Base-by-base conservation (phyloP, 2,113 vertebrate species). In the Entosphenus tridentatus region DNA sequence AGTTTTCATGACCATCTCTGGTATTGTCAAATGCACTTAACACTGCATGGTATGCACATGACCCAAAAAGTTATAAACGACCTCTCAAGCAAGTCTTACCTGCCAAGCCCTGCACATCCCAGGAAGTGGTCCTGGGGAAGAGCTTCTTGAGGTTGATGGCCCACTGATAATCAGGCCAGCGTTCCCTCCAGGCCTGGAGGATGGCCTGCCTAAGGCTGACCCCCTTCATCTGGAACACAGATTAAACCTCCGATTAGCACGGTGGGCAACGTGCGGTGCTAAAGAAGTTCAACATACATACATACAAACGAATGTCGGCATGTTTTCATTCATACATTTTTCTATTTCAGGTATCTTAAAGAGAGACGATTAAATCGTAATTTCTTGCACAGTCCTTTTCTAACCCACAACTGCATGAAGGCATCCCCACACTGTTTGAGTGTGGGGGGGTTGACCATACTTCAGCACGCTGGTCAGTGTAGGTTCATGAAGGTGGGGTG, bases 121-220 rank as follows among this genome's bases (percentile, higher is more conserved):
- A 96, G 12, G 89, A 88, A 17, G 87, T 83, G 76, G 89, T 91
- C 55, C 90, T 92, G 2, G 91, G 89, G 56, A 90, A 95, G 77
- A 93, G 92, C 68, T 82, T 87, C 79, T 96, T 96, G 78, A 97
- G 95, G 72, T 97, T 96, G 69, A 97, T 81, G 55, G 91, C 88
- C 91, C 91, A 97, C 8, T 95, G 92, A 58, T 88, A 93, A 74
- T 95, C 91, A 73, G 84, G 93, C 91, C 90, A 96, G 4, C 93
- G 81, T 74, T 97, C 93, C 74, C 89, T 93, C 93, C 91, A 97
- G 54, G 91, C 91, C 78, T 92, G 93, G 59, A 97, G 80, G 71
- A 97, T 88, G 73, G 92, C 89, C 80, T 95, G 91, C 72, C 92
- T 96, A 74, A 95, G 77, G 75, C 95, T 97, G 57, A 97, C 87